Base-by-base conservation (phyloP, 2,888 invertebrate species). In the Ennomos quercinarius region DNA sequence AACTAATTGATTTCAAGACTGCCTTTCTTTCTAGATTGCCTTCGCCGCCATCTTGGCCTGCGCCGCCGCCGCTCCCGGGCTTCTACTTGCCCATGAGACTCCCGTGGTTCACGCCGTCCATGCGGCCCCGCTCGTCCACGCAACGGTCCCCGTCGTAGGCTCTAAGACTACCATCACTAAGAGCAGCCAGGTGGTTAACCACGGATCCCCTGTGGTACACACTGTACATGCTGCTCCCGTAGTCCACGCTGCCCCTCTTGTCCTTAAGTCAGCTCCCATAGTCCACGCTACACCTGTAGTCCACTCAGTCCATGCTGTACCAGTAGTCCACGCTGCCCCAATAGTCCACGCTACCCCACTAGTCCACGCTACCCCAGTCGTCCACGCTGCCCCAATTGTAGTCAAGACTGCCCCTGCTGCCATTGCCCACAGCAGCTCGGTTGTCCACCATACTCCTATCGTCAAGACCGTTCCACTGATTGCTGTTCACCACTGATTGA, bases 1-100 rank as follows among this genome's bases (percentile, higher is more conserved):
- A 2, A 17, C 17, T 3, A 17, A 17, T 17, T 17, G 3, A 17
- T 17, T 17, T 2, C 17, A 17, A 17, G 3, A 2, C 1, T 17
- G n/a, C n/a, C n/a, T 27, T 12, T 10, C 37, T 38, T 60, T 65
- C 42, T 82, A 94, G 94, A 77, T 94, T 67, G 87, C 86, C 53
- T 87, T 94, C 79, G 82, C 86, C 75, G 91, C 93, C 65, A 62
- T 93, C 76, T 70, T 93, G 79, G 93, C 93, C 65, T 91, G 86
- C 81, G 93, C 82, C 63, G 91, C 90, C 53, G 91, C 92, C 72
- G 87, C 91, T 13, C 90, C 91, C 8, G 89, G 90, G 40, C 74
- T 89, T n/a, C 70, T 91, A 2, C 61, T 87, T 44, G 73, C 80
- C 35, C 87, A 87, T 66, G 77, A 86, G 51, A 71, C 87, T 42